Evolutionary conservation across 2,113 vertebrate species (phyloP).

Genomic region (Malurus alboscapulatus): DNA sequence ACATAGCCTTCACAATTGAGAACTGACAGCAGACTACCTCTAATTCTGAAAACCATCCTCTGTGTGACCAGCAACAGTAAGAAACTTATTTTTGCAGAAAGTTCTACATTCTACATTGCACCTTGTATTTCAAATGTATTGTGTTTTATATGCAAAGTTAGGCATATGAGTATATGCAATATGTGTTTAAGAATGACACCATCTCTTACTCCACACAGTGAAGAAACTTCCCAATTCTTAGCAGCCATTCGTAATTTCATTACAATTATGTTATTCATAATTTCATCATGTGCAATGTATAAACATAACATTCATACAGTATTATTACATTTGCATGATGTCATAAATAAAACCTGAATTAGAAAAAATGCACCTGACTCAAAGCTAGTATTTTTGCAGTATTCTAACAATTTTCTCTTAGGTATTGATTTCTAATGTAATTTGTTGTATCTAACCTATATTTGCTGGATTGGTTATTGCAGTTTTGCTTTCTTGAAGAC

Average conservation of each 20-base stretch:
- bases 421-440: background rate
- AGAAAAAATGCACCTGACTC: background rate
- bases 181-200: background rate
- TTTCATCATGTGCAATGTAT: background rate
- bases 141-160: background rate
- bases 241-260: background rate
- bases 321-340: background rate
- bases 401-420: background rate
- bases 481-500: background rate
- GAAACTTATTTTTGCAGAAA: background rate
- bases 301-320: background rate
- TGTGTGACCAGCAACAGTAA: background rate
- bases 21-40: background rate
- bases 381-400: background rate
- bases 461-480: background rate
- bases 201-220: background rate
- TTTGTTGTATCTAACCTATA: background rate
- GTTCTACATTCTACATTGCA: background rate
- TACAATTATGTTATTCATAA: background rate
- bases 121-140: background rate
- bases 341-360: background rate
- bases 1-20: background rate
- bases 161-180: background rate
- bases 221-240: background rate
- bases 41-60: background rate